Evolutionary conservation across 2,113 vertebrate genomes (phyloP).

Genomic region (Crypturellus undulatus): DNA sequence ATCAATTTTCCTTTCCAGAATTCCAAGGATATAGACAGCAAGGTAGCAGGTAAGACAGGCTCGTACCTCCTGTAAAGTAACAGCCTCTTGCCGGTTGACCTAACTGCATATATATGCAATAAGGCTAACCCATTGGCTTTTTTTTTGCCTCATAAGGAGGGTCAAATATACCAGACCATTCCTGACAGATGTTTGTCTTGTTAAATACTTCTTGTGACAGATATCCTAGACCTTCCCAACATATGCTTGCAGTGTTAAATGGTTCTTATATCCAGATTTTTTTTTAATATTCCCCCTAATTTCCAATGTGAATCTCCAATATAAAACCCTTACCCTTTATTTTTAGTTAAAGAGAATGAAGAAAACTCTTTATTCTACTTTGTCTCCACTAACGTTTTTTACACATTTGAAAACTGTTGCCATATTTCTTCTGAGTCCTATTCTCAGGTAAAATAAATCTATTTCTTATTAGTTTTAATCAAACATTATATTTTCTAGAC

Average conservation of each 20-base stretch:
- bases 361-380: neutral
- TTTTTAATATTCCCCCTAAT: neutral
- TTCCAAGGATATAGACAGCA: neutral
- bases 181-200: neutral
- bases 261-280: neutral
- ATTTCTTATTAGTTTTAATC: neutral
- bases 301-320: neutral
- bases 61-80: neutral
- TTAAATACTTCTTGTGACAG: neutral
- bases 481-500: neutral
- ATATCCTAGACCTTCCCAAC: neutral
- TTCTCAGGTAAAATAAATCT: neutral
- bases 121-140: neutral
- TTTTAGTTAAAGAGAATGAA: neutral
- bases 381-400: neutral
- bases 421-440: neutral
- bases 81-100: neutral
- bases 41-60: neutral
- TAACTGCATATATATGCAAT: neutral
- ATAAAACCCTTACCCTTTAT: neutral
- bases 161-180: neutral
- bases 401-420: neutral
- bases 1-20: conserved; percentile 35
- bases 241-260: neutral
- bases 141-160: neutral